Evolutionary conservation across 2,113 vertebrate species (phyloP).

Genomic region (Austrofundulus limnaeus): DNA sequence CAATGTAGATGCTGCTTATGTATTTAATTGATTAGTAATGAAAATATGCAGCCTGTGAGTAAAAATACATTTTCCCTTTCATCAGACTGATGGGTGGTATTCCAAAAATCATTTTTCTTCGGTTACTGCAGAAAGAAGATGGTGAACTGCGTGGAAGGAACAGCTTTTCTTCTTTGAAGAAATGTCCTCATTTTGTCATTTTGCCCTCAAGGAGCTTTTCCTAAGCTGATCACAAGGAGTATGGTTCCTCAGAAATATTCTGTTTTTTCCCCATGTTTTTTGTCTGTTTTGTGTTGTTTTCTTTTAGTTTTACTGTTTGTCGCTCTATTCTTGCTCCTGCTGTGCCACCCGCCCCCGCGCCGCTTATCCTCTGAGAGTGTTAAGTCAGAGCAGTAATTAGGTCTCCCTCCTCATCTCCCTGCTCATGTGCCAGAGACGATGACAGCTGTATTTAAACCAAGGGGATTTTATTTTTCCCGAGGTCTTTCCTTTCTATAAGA

Average conservation of each 20-base stretch:
- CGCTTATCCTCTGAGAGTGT: slow-evolving; percentile 28
- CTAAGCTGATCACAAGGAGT: slow-evolving; percentile 63
- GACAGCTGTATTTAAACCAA: slow-evolving; percentile 58
- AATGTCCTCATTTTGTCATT: slow-evolving; percentile 61
- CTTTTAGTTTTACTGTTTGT: slow-evolving; percentile 10
- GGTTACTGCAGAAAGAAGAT: slow-evolving; percentile 36
- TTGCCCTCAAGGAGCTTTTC: slow-evolving; percentile 57
- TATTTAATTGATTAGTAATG: background rate
- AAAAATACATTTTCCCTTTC: slow-evolving; percentile 18
- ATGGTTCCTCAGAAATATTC: slow-evolving; percentile 50
- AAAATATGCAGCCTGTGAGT: background rate
- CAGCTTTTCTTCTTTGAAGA: slow-evolving; percentile 39
- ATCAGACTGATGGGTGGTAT: slow-evolving; percentile 5
- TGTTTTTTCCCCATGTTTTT: background rate
- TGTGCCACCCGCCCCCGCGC: background rate
- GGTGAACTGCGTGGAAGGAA: slow-evolving; percentile 29
- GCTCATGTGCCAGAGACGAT: slow-evolving; percentile 44
- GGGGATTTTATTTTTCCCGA: slow-evolving; percentile 13
- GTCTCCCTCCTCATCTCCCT: slow-evolving; percentile 58
- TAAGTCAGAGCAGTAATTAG: slow-evolving; percentile 64
- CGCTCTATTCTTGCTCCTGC: background rate
- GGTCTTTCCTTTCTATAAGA: background rate
- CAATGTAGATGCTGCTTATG: background rate
- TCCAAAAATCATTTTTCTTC: slow-evolving; percentile 15
- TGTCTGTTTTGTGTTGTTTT: background rate